phyloP scores from a whole-genome alignment of 2,113 vertebrate species.

The Pan paniscus region DNA sequence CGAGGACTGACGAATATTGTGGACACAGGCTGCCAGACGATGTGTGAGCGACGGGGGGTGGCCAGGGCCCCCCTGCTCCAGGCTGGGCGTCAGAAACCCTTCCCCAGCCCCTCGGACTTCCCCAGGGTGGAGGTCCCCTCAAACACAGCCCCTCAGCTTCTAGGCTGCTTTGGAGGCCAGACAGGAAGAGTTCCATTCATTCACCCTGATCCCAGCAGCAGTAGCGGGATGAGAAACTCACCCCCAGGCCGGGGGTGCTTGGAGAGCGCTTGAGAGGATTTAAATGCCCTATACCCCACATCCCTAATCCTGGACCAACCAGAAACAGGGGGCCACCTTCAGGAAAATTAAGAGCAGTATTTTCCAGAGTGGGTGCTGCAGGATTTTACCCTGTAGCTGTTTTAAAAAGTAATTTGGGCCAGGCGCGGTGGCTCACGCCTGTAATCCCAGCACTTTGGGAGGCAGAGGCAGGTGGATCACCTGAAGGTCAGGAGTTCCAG shows the following conservation, averaged over 20 bases:
- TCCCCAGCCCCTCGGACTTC: neutral
- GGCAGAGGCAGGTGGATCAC: too few species aligned
- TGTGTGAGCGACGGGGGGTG: neutral
- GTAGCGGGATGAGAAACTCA: rapidly evolving
- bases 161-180: neutral
- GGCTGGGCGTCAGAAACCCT: neutral
- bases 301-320: neutral
- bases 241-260: too few species aligned
- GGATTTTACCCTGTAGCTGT: neutral
- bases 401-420: too few species aligned
- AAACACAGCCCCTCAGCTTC: neutral
- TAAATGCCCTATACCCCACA: rapidly evolving
- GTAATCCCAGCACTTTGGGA: too few species aligned
- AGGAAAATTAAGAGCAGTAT: neutral
- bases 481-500: too few species aligned
- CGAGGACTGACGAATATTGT: neutral
- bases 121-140: neutral
- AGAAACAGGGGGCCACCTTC: neutral
- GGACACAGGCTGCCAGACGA: neutral
- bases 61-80: neutral
- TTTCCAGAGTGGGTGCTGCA: neutral
- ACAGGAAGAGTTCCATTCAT: neutral
- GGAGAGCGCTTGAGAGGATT: too few species aligned
- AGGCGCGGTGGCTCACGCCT: too few species aligned
- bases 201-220: too few species aligned